phyloP scores from a whole-genome alignment of 2,888 invertebrate genomes.

The Caenorhabditis parvicauda region DNA sequence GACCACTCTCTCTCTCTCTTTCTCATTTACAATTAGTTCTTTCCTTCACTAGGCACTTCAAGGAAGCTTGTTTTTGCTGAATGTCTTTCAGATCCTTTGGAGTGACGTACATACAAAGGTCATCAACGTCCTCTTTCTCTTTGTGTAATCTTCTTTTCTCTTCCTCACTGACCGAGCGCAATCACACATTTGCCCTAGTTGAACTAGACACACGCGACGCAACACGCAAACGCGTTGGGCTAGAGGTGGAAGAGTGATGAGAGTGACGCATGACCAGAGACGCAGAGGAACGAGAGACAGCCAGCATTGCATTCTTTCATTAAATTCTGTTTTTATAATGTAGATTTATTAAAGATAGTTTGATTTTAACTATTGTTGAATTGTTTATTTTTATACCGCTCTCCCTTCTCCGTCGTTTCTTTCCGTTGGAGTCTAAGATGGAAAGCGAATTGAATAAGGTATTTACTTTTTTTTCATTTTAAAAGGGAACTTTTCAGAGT shows the following conservation, averaged over 20 bases:
- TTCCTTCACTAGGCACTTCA: no score
- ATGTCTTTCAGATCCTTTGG: no score
- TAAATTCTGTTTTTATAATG: constrained; percentile 6
- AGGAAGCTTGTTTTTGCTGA: no score
- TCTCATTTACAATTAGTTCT: no score
- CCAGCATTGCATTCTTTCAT: constrained; percentile 8
- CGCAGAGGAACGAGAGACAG: neutral
- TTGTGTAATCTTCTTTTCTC: neutral
- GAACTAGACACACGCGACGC: constrained; percentile 1
- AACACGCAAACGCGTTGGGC: neutral
- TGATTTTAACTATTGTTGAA: constrained; percentile 4
- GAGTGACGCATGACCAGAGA: neutral
- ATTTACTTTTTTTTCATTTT: constrained; percentile 17
- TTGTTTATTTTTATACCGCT: constrained; percentile 6
- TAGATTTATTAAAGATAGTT: constrained; percentile 5
- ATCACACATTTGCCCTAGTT: no score
- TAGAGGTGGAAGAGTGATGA: neutral
- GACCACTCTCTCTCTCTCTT: no score
- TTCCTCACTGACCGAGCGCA: constrained; percentile 1
- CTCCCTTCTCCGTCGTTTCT: constrained; percentile 8
- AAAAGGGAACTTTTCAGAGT: constrained; percentile 18
- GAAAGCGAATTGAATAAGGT: constrained; percentile 18
- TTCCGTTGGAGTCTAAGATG: constrained; percentile 14
- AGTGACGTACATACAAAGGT: no score
- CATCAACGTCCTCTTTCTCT: neutral